Conservation (phyloP, 2,113 vertebrate species). For the Festucalex cinctus region DNA sequence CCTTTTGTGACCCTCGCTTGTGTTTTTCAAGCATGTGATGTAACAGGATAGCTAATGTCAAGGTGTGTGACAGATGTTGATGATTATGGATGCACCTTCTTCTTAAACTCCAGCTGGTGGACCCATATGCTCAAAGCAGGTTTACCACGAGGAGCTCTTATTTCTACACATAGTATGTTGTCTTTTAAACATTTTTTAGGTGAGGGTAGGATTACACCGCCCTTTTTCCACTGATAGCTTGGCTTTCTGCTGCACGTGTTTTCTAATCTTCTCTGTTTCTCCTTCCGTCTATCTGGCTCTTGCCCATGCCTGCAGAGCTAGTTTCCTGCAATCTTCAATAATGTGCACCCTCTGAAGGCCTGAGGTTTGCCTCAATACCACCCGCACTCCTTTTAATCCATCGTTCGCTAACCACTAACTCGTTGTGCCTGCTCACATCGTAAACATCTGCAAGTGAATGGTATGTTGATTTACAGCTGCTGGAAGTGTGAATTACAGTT, state of each 20-base stretch:
- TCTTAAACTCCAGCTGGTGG: slow-evolving; percentile 43
- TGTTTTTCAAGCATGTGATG: slow-evolving; percentile 32
- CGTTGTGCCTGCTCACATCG: slow-evolving; percentile 41
- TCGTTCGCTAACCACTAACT: slow-evolving; percentile 55
- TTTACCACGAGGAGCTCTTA: slow-evolving; percentile 40
- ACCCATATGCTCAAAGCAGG: slow-evolving; percentile 52
- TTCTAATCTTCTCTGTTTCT: slow-evolving; percentile 19
- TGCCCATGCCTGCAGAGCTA: slow-evolving; percentile 45
- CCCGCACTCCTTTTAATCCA: slow-evolving; percentile 48
- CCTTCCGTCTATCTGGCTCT: slow-evolving; percentile 22
- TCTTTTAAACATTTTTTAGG: slow-evolving; percentile 55
- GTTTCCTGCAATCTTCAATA: slow-evolving; percentile 52
- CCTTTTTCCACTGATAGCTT: slow-evolving; percentile 29
- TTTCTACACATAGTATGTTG: slow-evolving; percentile 49
- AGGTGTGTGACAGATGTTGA: slow-evolving; percentile 38
- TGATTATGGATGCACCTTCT: slow-evolving; percentile 36
- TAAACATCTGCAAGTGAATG: slow-evolving; percentile 23
- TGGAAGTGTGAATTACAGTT: no score
- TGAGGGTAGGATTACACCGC: slow-evolving; percentile 44
- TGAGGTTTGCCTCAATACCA: slow-evolving; percentile 54
- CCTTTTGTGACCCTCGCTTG: slow-evolving; percentile 36
- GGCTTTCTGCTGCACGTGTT: slow-evolving; percentile 37
- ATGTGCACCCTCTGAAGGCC: slow-evolving; percentile 57
- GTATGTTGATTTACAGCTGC: neutral
- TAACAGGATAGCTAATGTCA: slow-evolving; percentile 45